Evolutionary conservation across 2,797 vertebrate species (phyloP).

Genomic region (Sebastes iracundus): DNA sequence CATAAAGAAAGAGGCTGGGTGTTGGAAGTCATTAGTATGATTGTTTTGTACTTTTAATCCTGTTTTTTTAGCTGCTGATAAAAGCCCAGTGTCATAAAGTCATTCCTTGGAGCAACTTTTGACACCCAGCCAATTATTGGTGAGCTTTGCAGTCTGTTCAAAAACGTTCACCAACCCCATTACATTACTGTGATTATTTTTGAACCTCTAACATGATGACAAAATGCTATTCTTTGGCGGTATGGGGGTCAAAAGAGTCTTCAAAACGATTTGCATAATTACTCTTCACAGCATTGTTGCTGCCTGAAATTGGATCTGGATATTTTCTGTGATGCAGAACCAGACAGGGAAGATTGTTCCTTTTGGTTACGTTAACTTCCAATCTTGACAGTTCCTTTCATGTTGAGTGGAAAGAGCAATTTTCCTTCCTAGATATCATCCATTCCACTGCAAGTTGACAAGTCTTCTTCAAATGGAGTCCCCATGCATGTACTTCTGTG

Average conservation of each 20-base stretch:
- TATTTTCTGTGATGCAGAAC: slow-evolving; percentile 32
- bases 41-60: slow-evolving; percentile 19
- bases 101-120: slow-evolving; percentile 15
- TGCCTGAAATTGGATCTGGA: slow-evolving; percentile 36
- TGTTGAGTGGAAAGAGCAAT: slow-evolving; percentile 27
- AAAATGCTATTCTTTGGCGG: slow-evolving; percentile 12
- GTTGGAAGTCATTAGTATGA: slow-evolving; percentile 4
- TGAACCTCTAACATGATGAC: not conserved
- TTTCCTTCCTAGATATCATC: slow-evolving; percentile 16
- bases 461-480: not conserved
- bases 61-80: not conserved
- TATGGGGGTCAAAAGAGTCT: slow-evolving; percentile 13
- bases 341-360: slow-evolving; percentile 23
- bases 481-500: not conserved
- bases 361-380: slow-evolving; percentile 7
- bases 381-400: slow-evolving; percentile 30
- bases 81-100: slow-evolving; percentile 7
- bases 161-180: slow-evolving; percentile 4
- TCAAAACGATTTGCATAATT: slow-evolving; percentile 43
- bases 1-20: not conserved
- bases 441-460: slow-evolving; percentile 16
- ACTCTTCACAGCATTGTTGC: slow-evolving; percentile 30
- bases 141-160: not conserved
- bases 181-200: slow-evolving; percentile 27
- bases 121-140: slow-evolving; percentile 28